A percentile compares a stretch with the other conserved stretches of the same genome.
Evolutionary conservation across 2,113 vertebrate genomes (phyloP).

Genomic region (Hyperoodon ampullatus): DNA sequence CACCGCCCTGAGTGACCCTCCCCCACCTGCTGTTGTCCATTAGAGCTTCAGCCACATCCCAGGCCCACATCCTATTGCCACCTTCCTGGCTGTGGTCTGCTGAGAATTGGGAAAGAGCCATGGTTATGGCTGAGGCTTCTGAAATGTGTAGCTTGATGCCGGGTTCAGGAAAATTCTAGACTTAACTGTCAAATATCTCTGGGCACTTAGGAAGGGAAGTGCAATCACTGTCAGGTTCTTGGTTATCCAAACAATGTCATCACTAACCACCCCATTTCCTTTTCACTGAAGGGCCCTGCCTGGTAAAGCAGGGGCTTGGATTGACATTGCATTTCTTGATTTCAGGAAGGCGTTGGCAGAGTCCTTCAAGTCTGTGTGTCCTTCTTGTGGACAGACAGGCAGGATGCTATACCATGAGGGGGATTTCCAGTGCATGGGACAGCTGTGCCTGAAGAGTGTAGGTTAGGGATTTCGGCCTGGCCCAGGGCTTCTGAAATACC

Average conservation of each 20-base stretch:
- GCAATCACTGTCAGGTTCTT: background rate
- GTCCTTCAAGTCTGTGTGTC: background rate
- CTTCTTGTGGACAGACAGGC: background rate
- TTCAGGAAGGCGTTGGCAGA: background rate
- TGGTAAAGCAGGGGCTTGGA: background rate
- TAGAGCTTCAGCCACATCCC: background rate
- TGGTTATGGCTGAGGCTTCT: background rate
- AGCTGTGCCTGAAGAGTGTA: background rate
- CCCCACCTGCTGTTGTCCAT: background rate
- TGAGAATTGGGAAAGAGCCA: background rate
- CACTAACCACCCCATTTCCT: background rate
- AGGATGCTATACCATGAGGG: background rate
- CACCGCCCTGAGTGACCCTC: background rate
- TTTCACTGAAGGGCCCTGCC: background rate
- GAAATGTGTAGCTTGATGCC: background rate
- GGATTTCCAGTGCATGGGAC: background rate
- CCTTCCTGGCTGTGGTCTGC: background rate
- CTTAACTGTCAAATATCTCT: background rate
- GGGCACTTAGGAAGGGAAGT: background rate
- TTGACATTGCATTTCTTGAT: background rate
- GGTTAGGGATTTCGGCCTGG: background rate
- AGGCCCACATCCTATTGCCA: background rate
- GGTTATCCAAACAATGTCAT: background rate
- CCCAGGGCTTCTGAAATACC: background rate
- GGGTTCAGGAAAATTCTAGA: background rate